Base-by-base conservation (phyloP, 1,140 invertebrate species). In the Drosophila nigromelanica region DNA sequence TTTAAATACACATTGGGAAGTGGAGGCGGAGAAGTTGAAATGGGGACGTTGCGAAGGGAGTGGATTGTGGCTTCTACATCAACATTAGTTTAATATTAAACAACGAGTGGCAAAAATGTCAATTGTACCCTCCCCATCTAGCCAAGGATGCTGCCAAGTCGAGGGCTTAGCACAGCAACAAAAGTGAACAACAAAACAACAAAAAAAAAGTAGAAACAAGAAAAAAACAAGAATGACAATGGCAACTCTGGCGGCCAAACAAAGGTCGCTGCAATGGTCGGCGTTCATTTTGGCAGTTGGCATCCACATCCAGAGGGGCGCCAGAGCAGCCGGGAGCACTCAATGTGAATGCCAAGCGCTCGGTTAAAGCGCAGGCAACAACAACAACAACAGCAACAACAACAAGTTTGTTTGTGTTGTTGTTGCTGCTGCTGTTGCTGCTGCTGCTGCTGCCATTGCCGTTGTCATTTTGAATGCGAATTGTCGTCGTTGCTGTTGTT, bases 381-480 rank as follows among this genome's bases (percentile, higher is more conserved):
- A 43, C 62, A 11, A 39, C 24, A 67, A 45, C 21, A 70, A 24
- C 7, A 40, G 7, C 24, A 14, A 67, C 33, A 24, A 12, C 35
- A 62, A 52, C 35, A 61, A 47, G 79, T 79, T 70, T 61, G 69
- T 55, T 61, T 73, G 42, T 35, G 69, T 60, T 80, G 40, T 39
- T 72, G 54, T 35, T 61, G 39, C 30, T 78, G 58, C 8, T 77
- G 59, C 18, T 45, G 30, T 30, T 33, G 45, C 21, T 58, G 62
- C 39, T 68, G 70, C 40, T 70, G 66, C 33, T 76, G 68, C 61
- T 73, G 79, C 50, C 73, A 78, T 81, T 82, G 78, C 78, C 71
- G 70, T 80, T 80, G 81, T 86, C 77, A 74, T 85, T 85, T 80
- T 86, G 81, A 80, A 85, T 85, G 80, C 64, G 80, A 83, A 83